Percentiles rank a stretch among this genome's conserved stretches.
These are phyloP conservation scores for Lichenostomus cassidix DNA, from an alignment of 2,113 vertebrate genomes.

Conservation along the genomic window DNA sequence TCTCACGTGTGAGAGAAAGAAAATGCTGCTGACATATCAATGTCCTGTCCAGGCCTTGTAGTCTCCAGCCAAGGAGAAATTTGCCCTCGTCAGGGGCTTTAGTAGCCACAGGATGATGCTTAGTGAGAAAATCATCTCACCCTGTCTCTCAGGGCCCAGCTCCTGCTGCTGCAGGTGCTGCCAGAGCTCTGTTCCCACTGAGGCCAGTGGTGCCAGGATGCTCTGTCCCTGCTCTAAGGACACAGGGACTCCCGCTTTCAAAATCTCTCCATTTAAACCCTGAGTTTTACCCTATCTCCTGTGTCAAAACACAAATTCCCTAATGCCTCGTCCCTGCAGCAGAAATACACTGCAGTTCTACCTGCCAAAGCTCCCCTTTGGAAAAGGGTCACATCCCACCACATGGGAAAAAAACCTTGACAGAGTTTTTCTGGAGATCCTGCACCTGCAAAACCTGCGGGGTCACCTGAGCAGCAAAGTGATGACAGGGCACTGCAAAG, in stretches of 20 bases:
- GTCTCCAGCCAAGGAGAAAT: background rate
- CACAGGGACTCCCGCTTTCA: background rate
- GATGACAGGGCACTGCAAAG: background rate
- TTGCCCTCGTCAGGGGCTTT: background rate
- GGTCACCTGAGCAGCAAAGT: background rate
- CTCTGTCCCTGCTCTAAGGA: background rate
- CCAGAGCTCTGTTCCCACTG: background rate
- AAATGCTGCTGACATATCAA: background rate
- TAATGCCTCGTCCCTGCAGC: background rate
- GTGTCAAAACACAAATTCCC: background rate
- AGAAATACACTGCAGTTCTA: background rate
- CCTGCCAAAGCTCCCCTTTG: background rate
- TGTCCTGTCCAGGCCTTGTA: background rate
- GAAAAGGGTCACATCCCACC: background rate
- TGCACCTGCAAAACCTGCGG: background rate
- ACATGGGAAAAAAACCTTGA: background rate
- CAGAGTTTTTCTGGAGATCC: background rate
- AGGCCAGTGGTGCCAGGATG: background rate
- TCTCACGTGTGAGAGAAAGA: background rate
- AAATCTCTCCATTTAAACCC: background rate
- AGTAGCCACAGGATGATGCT: background rate
- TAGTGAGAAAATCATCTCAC: background rate
- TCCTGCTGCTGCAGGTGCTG: background rate
- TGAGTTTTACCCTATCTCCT: background rate
- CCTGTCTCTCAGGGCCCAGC: rapidly evolving